These are phyloP conservation scores for Chiloscyllium plagiosum DNA, from an alignment of 2,113 vertebrate species.

Conservation along the genomic window DNA sequence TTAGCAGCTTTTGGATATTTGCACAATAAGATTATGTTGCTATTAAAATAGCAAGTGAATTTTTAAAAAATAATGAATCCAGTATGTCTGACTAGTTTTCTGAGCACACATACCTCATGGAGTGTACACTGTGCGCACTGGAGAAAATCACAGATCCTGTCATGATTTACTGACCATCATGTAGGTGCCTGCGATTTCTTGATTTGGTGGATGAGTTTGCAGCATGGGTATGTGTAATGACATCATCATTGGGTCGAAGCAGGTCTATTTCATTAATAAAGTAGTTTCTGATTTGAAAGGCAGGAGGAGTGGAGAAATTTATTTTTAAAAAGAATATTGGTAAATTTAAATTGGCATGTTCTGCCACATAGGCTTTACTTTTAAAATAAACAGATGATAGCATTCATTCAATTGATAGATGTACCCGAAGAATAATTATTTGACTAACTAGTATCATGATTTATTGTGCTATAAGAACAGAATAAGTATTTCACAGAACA, in stretches of 20 bases:
- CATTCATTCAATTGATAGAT: not conserved
- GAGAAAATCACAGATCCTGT: not conserved
- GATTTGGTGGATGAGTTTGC: not conserved
- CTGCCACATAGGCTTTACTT: not conserved
- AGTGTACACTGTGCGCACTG: not conserved
- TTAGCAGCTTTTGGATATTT: not conserved
- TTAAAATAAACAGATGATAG: not conserved
- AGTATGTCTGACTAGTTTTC: not conserved
- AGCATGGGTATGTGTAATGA: not conserved
- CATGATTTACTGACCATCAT: not conserved
- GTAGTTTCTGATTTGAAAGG: not conserved
- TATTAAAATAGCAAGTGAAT: not conserved
- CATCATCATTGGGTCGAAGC: constrained; percentile 21
- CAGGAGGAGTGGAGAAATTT: not conserved
- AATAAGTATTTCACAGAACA: constrained; percentile 33
- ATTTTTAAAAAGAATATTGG: not conserved
- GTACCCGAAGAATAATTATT: not conserved
- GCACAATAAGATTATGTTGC: not conserved
- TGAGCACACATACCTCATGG: not conserved
- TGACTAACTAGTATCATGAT: not conserved
- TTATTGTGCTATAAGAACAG: constrained; percentile 18
- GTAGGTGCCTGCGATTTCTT: not conserved
- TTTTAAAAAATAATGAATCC: not conserved
- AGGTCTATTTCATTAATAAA: constrained; percentile 2
- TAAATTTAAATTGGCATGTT: not conserved